Base-by-base conservation (phyloP, 2,888 invertebrate species). In the Xanthia icteritia region DNA sequence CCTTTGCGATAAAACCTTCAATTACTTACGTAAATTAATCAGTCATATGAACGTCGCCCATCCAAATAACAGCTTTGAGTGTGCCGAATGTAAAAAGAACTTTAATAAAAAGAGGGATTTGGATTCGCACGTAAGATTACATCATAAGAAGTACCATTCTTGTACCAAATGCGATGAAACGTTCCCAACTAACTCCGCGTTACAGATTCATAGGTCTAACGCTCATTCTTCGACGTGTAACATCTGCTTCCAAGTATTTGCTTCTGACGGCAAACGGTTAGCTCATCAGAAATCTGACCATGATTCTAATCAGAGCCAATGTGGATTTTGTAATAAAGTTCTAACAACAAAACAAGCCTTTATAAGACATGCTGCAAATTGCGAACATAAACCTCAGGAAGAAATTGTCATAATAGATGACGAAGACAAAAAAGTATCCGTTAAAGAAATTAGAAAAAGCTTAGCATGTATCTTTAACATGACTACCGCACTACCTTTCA, bases 401-500 rank as follows among this genome's bases (percentile, higher is more conserved):
- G 87, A 89, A 42, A 73, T 85, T 3, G 76, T 88, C 0, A 56
- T 88, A 5, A 45, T 88, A 0, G 90, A 90, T 5, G 91, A 91
- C 20, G 83, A 85, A 2, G 91, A 90, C 23, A 92, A 90, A 63
- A 92, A 90, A 68, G 84, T 91, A 9, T 79, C 90, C 0, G 90
- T 94, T 0, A 93, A 92, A 84, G 91, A 92, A 77, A 90, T 95
- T 48, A 89, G 95, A 51, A 90, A 87, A 39, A 92, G 92, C 67
- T 90, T 96, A 31, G 93, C 94, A 1, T 92, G 91, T 42, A 91
- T 96, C 6, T 86, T 96, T 0, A 95, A 95, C 75, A 94, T 93
- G 92, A 94, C 95, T 0, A 94, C 94, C 0, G 94, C 93, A 2
- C 83, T 96, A 27, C 96, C 96, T 0, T 96, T 96, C 69, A 96